Evolutionary conservation across 2,888 invertebrate species (phyloP).

Genomic region (Frankliniella intonsa): DNA sequence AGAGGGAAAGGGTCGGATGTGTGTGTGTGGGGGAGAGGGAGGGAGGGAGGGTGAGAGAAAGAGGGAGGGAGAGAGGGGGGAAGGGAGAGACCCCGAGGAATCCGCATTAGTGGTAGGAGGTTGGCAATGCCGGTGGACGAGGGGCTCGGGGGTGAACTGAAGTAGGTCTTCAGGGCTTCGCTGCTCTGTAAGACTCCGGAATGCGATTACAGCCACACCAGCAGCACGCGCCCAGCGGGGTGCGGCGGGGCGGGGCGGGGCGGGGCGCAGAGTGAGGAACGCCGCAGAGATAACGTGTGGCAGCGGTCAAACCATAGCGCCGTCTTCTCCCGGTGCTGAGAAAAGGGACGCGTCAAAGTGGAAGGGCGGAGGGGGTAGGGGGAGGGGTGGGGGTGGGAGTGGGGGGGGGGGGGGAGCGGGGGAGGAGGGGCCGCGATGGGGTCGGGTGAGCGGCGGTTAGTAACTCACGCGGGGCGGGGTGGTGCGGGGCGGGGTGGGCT

Average conservation of each 20-base stretch:
- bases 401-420: background rate
- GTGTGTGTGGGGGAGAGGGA: background rate
- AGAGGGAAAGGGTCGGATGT: background rate
- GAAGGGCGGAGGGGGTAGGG: background rate
- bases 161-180: conserved; percentile 24
- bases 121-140: background rate
- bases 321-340: background rate
- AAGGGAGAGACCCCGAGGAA: conserved; percentile 3
- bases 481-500: too few relatives aligned
- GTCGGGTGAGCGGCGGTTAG: background rate
- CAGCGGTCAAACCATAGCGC: background rate
- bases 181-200: conserved; percentile 21
- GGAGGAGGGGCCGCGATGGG: background rate
- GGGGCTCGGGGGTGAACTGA: background rate
- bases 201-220: conserved; percentile 17
- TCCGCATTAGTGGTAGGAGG: conserved; percentile 12
- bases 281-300: background rate
- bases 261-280: background rate
- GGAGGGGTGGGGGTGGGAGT: too few relatives aligned
- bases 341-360: background rate
- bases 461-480: too few relatives aligned
- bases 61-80: background rate
- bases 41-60: conserved; percentile 14
- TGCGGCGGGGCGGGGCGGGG: background rate
- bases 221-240: conserved; percentile 3